Conservation (phyloP, 2,888 invertebrate genomes). For the Odontomyia ornata region DNA sequence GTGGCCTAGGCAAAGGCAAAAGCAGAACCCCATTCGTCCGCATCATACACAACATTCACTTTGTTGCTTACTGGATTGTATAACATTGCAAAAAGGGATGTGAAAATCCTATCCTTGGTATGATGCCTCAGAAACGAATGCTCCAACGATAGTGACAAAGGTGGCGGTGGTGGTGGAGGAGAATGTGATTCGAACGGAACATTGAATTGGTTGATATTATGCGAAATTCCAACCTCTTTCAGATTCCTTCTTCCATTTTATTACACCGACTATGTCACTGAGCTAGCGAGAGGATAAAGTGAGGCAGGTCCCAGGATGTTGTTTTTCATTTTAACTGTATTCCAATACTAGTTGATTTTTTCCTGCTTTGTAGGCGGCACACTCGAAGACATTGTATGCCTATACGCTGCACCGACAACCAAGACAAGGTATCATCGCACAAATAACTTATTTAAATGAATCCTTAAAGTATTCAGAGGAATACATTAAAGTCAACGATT, state of each 20-base stretch:
- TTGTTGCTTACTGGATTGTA: conserved; percentile 37
- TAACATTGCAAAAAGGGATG: conserved; percentile 23
- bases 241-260: conserved; percentile 35
- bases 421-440: background rate
- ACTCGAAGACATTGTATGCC: background rate
- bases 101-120: conserved; percentile 4
- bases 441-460: conserved; percentile 28
- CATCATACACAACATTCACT: conserved; percentile 22
- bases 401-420: background rate
- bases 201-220: conserved; percentile 30
- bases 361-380: background rate
- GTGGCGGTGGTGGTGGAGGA: background rate
- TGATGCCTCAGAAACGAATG: background rate
- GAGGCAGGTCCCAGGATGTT: conserved; percentile 1
- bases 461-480: conserved; percentile 23
- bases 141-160: background rate
- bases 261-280: conserved; percentile 19
- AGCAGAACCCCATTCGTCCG: conserved; percentile 11
- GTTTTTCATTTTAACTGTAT: conserved; percentile 22
- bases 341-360: conserved; percentile 16
- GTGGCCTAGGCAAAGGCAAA: conserved; percentile 10
- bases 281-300: background rate
- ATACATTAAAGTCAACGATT: conserved; percentile 8
- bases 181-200: conserved; percentile 26
- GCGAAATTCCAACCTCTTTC: conserved; percentile 39